phyloP scores from a whole-genome alignment of 2,113 vertebrate species.

The Periophthalmus modestus region DNA sequence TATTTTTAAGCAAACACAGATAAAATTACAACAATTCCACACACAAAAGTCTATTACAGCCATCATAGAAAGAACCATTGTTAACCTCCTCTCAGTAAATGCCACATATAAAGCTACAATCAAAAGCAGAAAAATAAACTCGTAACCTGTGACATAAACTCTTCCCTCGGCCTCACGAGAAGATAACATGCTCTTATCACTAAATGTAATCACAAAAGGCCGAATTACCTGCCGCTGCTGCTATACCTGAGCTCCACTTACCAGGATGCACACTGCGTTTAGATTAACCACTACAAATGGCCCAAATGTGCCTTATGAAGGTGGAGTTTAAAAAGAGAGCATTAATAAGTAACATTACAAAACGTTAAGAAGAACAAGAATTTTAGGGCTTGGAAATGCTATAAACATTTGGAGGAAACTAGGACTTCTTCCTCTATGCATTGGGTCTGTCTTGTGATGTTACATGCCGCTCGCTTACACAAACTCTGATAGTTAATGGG shows the following conservation, averaged over 20 bases:
- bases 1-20: neutral
- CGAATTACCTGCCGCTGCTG: neutral
- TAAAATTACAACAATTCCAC: neutral
- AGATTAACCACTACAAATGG: neutral
- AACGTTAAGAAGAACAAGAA: neutral
- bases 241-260: neutral
- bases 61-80: neutral
- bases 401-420: neutral
- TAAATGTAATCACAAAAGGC: neutral
- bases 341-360: neutral
- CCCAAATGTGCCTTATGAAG: neutral
- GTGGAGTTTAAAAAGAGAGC: neutral
- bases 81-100: neutral
- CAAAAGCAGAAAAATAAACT: conserved; percentile 1
- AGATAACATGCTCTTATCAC: neutral
- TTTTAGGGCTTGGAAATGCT: neutral
- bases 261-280: neutral
- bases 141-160: neutral
- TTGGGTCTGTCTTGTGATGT: neutral
- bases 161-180: neutral
- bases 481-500: neutral
- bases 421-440: no score
- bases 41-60: neutral
- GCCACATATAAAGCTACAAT: neutral
- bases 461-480: neutral